Base-by-base conservation (phyloP, 2,797 vertebrate genomes). In the Zonotrichia albicollis region DNA sequence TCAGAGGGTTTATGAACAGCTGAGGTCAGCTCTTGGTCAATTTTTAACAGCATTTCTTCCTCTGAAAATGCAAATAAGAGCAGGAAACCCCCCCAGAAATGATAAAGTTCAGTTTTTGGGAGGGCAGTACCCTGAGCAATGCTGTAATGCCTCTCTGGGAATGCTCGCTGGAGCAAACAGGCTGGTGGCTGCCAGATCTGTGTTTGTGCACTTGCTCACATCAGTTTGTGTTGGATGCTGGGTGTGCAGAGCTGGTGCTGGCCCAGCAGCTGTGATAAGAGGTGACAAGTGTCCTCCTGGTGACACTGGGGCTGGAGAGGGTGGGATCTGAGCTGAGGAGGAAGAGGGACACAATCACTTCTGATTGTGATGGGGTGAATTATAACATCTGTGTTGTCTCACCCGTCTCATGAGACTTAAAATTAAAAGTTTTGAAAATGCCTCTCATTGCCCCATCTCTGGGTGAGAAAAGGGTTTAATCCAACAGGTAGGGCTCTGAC, bases 181-280 rank as follows among this genome's bases (percentile, higher is more conserved):
- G 58, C 34, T n/a, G 11, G 3, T 27, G 36, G 6, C 77, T 96
- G 94, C 90, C 85, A 95, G 85, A 80, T 93, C 85, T 76, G n/a
- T 93, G 27, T 94, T 94, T 93, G 85, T 93, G 26, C 92, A 94
- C 79, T 73, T 13, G 70, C 85, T 45, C 66, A 29, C 91, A 70
- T 29, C 67, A 23, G 94, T 96, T 95, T 94, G 82, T 95, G 94
- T 93, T 96, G 95, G 95, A 93, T 8, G 82, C 58, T 13, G 16
- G 0, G 50, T 1, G 90, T 12, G 77, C 11, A 1, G 42, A 67
- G 76, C 1, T 6, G 1, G 13, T 43, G 76, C 21, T n/a, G 30
- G n/a, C 50, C 78, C 64, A 48, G 60, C n/a, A 50, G 67, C 70
- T 79, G 29, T 40, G 64, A 78, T 66, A 86, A 92, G 84, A 50